phyloP scores from a whole-genome alignment of 1,140 invertebrate species.

The Lepidurus apus region DNA sequence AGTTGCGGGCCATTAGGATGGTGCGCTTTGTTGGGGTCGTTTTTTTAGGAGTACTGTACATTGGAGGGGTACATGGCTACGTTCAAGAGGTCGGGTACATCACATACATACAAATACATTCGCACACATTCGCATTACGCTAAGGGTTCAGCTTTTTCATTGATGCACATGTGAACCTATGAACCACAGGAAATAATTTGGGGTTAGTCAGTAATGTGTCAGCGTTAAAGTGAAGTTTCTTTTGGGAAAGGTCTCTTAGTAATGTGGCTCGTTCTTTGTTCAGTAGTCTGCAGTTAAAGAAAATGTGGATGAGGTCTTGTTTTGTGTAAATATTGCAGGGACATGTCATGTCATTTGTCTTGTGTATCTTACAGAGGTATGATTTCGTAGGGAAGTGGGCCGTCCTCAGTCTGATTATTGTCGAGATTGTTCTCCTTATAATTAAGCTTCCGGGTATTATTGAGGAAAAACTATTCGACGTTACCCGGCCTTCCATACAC shows the following conservation, averaged over 20 bases:
- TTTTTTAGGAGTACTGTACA: too few species aligned
- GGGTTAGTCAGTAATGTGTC: too few species aligned
- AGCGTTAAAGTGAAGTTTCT: neutral
- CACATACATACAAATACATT: too few species aligned
- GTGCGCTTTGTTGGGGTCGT: too few species aligned
- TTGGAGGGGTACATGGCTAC: too few species aligned
- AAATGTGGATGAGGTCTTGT: neutral
- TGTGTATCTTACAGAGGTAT: neutral
- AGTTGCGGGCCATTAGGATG: too few species aligned
- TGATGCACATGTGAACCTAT: too few species aligned
- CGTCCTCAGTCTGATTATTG: neutral
- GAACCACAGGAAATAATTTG: too few species aligned
- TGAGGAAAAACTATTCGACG: neutral
- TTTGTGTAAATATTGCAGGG: neutral
- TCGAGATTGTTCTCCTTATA: constrained; percentile 1
- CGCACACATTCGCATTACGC: too few species aligned
- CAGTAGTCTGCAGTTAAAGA: neutral
- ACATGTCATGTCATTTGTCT: neutral
- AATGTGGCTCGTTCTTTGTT: neutral
- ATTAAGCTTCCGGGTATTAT: neutral
- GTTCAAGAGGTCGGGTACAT: too few species aligned
- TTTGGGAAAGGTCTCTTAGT: neutral
- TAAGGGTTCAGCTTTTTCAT: too few species aligned
- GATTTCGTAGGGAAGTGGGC: neutral
- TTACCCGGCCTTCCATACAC: neutral